These are phyloP conservation scores for Holacanthella duospinosa DNA, from an alignment of 2,888 invertebrate genomes.

Conservation along the genomic window DNA sequence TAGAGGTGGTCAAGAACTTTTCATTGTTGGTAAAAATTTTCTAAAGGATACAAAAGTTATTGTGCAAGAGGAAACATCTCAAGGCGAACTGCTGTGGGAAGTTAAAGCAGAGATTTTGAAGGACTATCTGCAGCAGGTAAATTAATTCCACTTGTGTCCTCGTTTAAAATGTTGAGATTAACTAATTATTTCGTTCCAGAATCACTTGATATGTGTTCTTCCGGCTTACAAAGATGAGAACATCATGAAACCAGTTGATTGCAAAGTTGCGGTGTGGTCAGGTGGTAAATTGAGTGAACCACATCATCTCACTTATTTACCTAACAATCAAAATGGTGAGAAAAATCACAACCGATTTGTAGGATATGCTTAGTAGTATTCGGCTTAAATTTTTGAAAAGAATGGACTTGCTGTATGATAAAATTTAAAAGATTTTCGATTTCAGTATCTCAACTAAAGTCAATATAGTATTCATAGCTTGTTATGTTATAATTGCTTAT, in stretches of 20 bases:
- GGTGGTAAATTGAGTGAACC: slow-evolving; percentile 78
- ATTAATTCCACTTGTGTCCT: not conserved
- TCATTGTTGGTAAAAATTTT: slow-evolving; percentile 83
- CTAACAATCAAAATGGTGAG: slow-evolving; percentile 41
- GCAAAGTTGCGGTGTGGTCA: slow-evolving; percentile 67
- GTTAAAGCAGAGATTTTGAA: slow-evolving; percentile 74
- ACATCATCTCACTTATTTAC: slow-evolving; percentile 71
- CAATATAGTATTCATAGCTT: too few species aligned
- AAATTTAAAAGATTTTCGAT: too few species aligned
- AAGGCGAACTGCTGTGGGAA: slow-evolving; percentile 53
- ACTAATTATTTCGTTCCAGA: slow-evolving; percentile 48
- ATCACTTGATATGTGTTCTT: slow-evolving; percentile 75
- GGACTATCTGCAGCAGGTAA: slow-evolving; percentile 74
- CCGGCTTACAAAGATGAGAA: slow-evolving; percentile 63
- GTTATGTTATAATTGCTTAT: too few species aligned
- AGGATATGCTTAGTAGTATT: slow-evolving; percentile 21
- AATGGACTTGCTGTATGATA: not conserved
- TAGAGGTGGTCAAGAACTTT: slow-evolving; percentile 69
- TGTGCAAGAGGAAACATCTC: slow-evolving; percentile 51
- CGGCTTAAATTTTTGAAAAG: slow-evolving; percentile 11
- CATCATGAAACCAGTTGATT: slow-evolving; percentile 58
- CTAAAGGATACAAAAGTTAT: slow-evolving; percentile 77
- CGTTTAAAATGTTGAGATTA: not conserved
- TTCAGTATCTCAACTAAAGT: too few species aligned
- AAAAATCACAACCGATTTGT: slow-evolving; percentile 12